These are phyloP conservation scores for Hippolais icterina DNA, from an alignment of 2,113 vertebrate genomes.

Conservation along the genomic window DNA sequence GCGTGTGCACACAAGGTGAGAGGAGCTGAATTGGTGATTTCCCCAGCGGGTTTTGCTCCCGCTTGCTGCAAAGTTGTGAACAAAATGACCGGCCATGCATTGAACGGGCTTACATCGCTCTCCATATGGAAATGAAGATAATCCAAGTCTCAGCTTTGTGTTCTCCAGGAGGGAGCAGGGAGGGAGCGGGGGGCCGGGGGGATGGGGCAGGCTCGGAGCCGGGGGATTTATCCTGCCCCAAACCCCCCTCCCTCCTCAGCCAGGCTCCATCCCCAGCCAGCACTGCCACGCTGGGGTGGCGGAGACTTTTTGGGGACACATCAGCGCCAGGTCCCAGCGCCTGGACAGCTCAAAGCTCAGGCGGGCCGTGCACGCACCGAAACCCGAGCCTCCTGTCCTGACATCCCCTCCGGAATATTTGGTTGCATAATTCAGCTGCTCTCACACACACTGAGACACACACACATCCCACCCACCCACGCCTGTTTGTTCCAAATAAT, in stretches of 20 bases:
- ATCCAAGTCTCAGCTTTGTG: conserved; percentile 79
- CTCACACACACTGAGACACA: neutral
- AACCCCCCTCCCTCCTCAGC: neutral
- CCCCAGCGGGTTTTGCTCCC: conserved; percentile 72
- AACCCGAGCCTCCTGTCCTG: neutral
- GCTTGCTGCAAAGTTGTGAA: conserved; percentile 78
- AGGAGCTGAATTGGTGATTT: conserved; percentile 69
- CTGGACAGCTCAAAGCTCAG: neutral
- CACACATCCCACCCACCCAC: neutral
- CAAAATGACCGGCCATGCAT: conserved; percentile 82
- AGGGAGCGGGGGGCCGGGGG: neutral
- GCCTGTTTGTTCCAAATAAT: neutral
- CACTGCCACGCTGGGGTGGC: neutral
- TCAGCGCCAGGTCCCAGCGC: rapidly evolving
- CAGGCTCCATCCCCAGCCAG: neutral
- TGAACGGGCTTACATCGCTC: conserved; percentile 80
- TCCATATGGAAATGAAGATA: conserved; percentile 86
- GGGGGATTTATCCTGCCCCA: neutral
- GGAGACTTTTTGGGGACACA: neutral
- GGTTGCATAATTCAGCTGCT: neutral
- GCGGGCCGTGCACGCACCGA: rapidly evolving
- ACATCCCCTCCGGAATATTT: neutral
- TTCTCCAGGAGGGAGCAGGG: conserved; percentile 15
- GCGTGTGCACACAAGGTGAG: conserved; percentile 63
- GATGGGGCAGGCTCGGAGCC: neutral